A percentile compares a stretch with the other conserved stretches of the same genome.
These are phyloP conservation scores for Periplaneta americana DNA, from an alignment of 1,140 invertebrate species.

Conservation along the genomic window DNA sequence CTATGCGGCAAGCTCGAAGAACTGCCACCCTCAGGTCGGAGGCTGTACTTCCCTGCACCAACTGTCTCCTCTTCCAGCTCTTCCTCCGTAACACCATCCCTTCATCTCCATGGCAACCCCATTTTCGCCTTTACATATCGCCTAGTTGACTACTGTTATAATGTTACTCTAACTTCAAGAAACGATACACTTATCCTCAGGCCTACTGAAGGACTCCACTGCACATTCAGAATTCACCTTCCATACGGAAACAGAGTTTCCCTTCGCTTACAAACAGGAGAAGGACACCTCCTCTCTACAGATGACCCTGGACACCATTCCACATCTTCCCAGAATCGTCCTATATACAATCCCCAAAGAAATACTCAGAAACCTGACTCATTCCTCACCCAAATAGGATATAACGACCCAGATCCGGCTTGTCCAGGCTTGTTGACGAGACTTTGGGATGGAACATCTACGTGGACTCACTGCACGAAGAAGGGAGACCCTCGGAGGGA, in stretches of 20 bases:
- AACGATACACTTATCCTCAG: constrained; percentile 53
- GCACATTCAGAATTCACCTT: constrained; percentile 54
- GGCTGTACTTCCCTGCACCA: constrained; percentile 9
- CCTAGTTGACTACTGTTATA: constrained; percentile 57
- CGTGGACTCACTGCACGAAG: constrained; percentile 49
- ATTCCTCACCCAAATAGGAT: neutral
- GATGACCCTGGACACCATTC: neutral
- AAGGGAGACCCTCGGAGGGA: constrained; percentile 43
- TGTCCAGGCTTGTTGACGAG: constrained; percentile 47
- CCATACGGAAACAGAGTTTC: constrained; percentile 55
- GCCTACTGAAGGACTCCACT: constrained; percentile 46
- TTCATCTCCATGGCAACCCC: constrained; percentile 40
- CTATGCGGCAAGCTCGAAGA: constrained; percentile 60
- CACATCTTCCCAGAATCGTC: neutral
- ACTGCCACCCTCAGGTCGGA: constrained; percentile 43
- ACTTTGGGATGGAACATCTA: constrained; percentile 45
- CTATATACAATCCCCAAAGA: neutral
- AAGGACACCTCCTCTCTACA: neutral
- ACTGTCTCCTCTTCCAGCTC: neutral
- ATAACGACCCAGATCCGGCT: constrained; percentile 6
- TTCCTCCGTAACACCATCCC: neutral
- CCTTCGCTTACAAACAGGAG: constrained; percentile 46
- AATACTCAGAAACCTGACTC: neutral
- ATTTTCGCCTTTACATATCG: constrained; percentile 53
- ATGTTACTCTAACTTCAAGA: constrained; percentile 49